Conservation (phyloP, 92 coral and sea anemone species). For the Zoanthus solanderi region DNA sequence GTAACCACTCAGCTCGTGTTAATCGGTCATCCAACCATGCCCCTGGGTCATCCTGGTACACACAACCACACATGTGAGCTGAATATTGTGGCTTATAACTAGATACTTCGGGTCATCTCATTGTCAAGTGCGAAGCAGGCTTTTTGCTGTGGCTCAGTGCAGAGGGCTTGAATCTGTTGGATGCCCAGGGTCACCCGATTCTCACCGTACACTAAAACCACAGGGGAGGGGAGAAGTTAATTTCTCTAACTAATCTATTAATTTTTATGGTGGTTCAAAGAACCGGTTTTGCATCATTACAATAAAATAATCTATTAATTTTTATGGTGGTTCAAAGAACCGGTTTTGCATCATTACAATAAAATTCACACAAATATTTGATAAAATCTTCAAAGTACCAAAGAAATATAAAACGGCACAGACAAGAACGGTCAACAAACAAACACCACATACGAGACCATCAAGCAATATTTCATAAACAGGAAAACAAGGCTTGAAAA, state of each 20-base stretch:
- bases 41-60: neutral
- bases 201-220: constrained; percentile 35
- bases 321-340: constrained; percentile 36
- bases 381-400: too few relatives aligned
- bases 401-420: too few relatives aligned
- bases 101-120: neutral
- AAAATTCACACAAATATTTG: too few relatives aligned
- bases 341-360: neutral
- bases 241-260: neutral
- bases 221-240: constrained; percentile 28
- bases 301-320: neutral
- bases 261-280: constrained; percentile 29
- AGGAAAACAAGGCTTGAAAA: too few relatives aligned
- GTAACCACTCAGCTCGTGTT: constrained; percentile 36
- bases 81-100: neutral
- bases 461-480: too few relatives aligned
- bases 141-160: too few relatives aligned
- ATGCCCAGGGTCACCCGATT: too few relatives aligned
- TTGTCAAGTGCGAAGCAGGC: constrained; percentile 25
- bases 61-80: constrained; percentile 33
- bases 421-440: too few relatives aligned
- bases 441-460: too few relatives aligned
- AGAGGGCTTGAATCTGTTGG: too few relatives aligned
- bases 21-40: neutral
- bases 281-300: neutral